phyloP scores from a whole-genome alignment of 2,797 vertebrate genomes.

The Momotus momota region DNA sequence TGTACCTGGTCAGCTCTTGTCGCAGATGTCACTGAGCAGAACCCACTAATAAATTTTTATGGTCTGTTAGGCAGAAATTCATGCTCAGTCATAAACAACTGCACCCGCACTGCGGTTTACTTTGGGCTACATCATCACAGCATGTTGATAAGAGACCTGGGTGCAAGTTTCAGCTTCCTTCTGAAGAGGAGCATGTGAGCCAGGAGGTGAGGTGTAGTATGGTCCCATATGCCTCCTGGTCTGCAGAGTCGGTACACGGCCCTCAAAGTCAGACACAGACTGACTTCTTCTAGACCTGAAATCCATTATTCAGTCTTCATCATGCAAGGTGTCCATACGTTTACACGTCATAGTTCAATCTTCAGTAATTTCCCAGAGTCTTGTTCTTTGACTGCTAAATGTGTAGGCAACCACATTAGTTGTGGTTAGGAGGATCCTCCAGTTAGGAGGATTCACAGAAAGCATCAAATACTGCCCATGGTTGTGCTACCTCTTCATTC shows the following conservation, averaged over 20 bases:
- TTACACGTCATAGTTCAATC: background rate
- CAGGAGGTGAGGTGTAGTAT: fast-evolving
- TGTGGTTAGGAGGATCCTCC: background rate
- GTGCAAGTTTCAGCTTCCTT: background rate
- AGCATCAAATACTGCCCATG: background rate
- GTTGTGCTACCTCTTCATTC: background rate
- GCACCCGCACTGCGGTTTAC: background rate
- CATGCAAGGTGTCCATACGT: background rate
- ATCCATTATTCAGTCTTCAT: background rate
- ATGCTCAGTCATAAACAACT: background rate
- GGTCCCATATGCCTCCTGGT: background rate
- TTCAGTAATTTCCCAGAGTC: background rate
- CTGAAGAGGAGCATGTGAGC: background rate
- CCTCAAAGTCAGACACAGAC: background rate
- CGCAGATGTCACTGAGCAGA: background rate
- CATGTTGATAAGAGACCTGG: background rate
- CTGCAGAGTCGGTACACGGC: background rate
- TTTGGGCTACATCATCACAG: background rate
- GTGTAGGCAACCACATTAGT: background rate
- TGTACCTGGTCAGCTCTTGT: background rate
- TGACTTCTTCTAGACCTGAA: background rate
- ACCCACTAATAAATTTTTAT: background rate
- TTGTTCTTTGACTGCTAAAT: background rate
- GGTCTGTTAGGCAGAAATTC: background rate
- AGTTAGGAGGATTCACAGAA: background rate